Conservation (phyloP, 2,113 vertebrate genomes). For the Salvelinus namaycush region DNA sequence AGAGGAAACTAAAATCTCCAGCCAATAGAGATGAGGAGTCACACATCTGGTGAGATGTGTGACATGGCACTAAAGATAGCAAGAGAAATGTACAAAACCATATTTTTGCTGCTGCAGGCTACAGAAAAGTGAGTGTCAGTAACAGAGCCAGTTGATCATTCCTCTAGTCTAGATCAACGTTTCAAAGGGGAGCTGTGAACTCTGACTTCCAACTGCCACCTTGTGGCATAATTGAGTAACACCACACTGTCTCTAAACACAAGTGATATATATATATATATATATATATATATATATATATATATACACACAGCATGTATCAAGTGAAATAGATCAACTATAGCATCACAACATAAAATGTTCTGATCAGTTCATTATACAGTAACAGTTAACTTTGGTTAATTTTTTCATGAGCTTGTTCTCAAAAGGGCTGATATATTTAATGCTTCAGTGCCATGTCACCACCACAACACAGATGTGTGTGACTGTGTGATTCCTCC, state of each 20-base stretch:
- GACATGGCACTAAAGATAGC: neutral
- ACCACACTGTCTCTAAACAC: neutral
- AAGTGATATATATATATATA: neutral
- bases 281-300: too few species aligned
- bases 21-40: neutral
- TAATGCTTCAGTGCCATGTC: neutral
- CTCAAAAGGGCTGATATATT: neutral
- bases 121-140: too few species aligned
- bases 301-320: too few species aligned
- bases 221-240: constrained; percentile 24
- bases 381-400: neutral
- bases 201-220: constrained; percentile 20
- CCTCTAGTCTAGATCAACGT: neutral
- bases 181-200: neutral
- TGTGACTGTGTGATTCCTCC: neutral
- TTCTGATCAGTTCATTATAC: neutral
- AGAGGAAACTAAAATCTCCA: constrained; percentile 15
- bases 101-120: too few species aligned
- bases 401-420: neutral
- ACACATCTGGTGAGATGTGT: neutral
- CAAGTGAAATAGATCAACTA: too few species aligned
- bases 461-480: neutral
- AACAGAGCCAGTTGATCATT: neutral
- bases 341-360: too few species aligned
- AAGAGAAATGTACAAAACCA: too few species aligned